A percentile compares a stretch with the other conserved stretches of the same genome.
Evolutionary conservation across 2,113 vertebrate genomes (phyloP).

Genomic region (Tetrax tetrax): DNA sequence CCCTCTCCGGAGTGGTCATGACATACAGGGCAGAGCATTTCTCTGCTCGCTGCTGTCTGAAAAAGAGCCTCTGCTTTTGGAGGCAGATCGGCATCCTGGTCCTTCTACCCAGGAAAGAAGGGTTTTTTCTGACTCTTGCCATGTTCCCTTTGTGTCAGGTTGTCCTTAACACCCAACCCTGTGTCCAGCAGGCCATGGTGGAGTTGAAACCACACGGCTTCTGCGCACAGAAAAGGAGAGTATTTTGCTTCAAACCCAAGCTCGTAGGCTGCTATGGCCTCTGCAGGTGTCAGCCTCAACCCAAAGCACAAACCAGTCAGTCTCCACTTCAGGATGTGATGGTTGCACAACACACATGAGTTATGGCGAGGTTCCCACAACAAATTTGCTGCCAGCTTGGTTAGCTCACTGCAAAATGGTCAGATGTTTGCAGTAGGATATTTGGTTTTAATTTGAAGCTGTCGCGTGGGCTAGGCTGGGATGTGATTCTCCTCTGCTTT

Average conservation of each 20-base stretch:
- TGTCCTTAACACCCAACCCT: neutral
- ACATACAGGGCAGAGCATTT: neutral
- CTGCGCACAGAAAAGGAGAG: neutral
- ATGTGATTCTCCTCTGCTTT: neutral
- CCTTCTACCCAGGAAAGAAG: neutral
- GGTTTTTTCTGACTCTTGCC: neutral
- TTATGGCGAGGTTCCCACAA: neutral
- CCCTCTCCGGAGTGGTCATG: neutral
- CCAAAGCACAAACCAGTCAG: neutral
- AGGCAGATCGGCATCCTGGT: neutral
- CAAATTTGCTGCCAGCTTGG: neutral
- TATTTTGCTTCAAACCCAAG: neutral
- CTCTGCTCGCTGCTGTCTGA: neutral
- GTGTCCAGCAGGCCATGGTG: neutral
- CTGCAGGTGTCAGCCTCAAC: neutral
- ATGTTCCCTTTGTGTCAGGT: neutral
- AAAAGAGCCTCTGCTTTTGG: fast-evolving
- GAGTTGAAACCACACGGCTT: neutral
- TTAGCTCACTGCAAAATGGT: neutral
- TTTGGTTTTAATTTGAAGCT: neutral
- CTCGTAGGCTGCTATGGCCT: neutral
- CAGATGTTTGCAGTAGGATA: neutral
- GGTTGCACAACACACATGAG: fast-evolving
- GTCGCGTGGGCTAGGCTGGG: neutral
- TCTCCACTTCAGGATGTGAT: neutral